A percentile compares a stretch with the other conserved stretches of the same genome.
phyloP scores from a whole-genome alignment of 1,140 invertebrate genomes.

The Papilio aristodemus region DNA sequence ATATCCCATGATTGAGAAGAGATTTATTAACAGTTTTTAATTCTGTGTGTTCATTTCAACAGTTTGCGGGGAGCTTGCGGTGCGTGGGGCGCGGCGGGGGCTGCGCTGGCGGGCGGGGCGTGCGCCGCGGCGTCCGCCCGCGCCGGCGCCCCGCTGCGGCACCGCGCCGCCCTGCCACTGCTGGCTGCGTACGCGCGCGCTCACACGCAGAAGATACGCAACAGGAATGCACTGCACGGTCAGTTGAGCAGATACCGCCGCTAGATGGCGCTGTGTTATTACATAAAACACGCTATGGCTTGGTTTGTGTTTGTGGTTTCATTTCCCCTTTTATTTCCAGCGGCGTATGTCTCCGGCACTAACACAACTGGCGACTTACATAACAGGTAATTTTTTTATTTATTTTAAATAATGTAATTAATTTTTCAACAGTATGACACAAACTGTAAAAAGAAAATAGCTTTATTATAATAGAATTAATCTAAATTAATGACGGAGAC shows the following conservation, averaged over 20 bases:
- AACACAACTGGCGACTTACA: conserved; percentile 54
- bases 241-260: background rate
- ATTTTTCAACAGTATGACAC: too few relatives aligned
- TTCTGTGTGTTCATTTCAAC: too few relatives aligned
- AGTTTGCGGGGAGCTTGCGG: conserved; percentile 57
- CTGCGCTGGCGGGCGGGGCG: conserved; percentile 36
- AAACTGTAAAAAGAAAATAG: too few relatives aligned
- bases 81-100: conserved; percentile 46
- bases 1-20: too few relatives aligned
- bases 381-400: conserved; percentile 49
- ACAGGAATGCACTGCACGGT: conserved; percentile 59
- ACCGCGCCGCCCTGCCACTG: conserved; percentile 53
- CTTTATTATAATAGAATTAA: too few relatives aligned
- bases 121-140: conserved; percentile 36
- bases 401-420: background rate
- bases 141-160: conserved; percentile 36
- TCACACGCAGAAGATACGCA: conserved; percentile 53
- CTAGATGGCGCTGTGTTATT: background rate
- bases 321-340: conserved; percentile 55
- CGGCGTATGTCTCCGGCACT: conserved; percentile 54
- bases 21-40: too few relatives aligned
- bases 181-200: conserved; percentile 55
- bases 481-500: too few relatives aligned
- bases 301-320: too few relatives aligned
- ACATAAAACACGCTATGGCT: background rate